phyloP scores from a whole-genome alignment of 1,140 invertebrate species.

The Tetragnatha versicolor region DNA sequence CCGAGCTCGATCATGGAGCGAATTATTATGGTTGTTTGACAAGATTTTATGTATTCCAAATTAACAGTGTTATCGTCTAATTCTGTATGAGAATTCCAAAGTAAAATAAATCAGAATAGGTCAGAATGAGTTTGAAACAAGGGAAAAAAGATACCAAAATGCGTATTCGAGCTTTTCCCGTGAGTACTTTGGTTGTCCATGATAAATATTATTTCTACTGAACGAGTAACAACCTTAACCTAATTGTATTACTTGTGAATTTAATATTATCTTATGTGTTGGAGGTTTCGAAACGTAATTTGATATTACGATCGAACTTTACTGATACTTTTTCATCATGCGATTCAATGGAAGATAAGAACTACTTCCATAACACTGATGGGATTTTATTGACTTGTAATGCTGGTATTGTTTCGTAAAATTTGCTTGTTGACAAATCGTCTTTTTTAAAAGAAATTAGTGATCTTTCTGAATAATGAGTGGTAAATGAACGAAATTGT shows the following conservation, averaged over 20 bases:
- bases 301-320: too few species aligned
- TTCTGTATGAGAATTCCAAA: conserved; percentile 30
- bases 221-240: background rate
- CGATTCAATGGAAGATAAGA: too few species aligned
- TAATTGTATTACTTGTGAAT: background rate
- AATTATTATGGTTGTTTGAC: conserved; percentile 41
- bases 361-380: too few species aligned
- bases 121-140: conserved; percentile 68
- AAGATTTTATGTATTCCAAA: conserved; percentile 18
- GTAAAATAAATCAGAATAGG: conserved; percentile 12
- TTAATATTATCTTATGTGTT: conserved; percentile 17
- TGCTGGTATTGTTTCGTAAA: too few species aligned
- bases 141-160: conserved; percentile 91
- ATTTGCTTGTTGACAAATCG: too few species aligned
- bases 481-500: too few species aligned
- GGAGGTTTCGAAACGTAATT: background rate
- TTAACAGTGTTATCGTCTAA: conserved; percentile 16
- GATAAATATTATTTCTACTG: background rate
- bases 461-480: too few species aligned
- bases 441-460: too few species aligned
- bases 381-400: too few species aligned
- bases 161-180: conserved; percentile 95
- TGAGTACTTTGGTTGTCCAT: conserved; percentile 69
- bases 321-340: too few species aligned
- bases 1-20: background rate